Base-by-base conservation (phyloP, 2,113 vertebrate species). In the Heloderma charlesbogerti region DNA sequence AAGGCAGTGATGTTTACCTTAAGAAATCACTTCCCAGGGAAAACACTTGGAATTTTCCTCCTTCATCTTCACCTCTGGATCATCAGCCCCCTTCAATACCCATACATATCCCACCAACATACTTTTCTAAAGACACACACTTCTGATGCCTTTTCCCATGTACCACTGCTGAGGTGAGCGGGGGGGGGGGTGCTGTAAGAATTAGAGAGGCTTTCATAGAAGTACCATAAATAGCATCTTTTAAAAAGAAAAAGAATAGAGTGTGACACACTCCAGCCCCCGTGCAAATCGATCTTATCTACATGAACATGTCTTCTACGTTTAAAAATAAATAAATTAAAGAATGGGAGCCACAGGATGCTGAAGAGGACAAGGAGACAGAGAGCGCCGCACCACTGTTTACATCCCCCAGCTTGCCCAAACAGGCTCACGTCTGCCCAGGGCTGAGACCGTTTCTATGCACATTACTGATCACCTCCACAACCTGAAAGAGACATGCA, bases 21-120 rank as follows among this genome's bases (percentile, higher is more conserved):
- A 83, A 89, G 90, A 91, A 90, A 95, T 80, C 91, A 95, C 95
- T 96, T 96, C 85, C 93, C 94, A 91, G 63, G 4, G n/a, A 94
- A 94, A 96, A 95, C 31, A 31, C 63, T 84, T 92, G 37, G 37
- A 31, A 72, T 89, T 88, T 92, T 77, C 7, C 85, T 80, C 86
- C 79, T 13, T n/a, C 22, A 57, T 45, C 43, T 90, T 92, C 90
- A 86, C 74, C 92, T 29, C 57, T 48, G 25, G 54, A 63, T n/a
- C 84, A 51, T 80, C 54, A 75, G 1, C 34, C 48, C n/a, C 77
- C 81, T 0, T 16, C 37, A 2, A 34, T 29, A 69, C 10, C 45
- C n/a, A 66, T 34, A 91, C 89, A 40, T 34, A 89, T 77, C 88
- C 91, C 83, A 92, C 72, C 84, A 74, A 78, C 37, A 86, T 63